Evolutionary conservation across 1,140 invertebrate species (phyloP), one percentile per base, ranked within the genome.

Genomic region (Cherax destructor): DNA sequence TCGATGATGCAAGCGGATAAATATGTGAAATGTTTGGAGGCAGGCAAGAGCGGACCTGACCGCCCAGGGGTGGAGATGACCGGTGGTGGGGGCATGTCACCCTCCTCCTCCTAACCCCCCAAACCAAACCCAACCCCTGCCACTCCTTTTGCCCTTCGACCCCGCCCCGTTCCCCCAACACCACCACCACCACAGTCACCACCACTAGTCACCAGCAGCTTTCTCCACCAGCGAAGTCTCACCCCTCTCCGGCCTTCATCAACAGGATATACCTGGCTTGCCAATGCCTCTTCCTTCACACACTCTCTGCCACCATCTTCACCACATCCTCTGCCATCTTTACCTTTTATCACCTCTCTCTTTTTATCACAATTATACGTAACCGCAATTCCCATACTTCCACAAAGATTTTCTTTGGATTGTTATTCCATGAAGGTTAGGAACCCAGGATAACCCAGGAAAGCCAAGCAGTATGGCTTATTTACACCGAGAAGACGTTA

Each of bases 21-120:
- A 30, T 24, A 83, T 52, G 56, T 61, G 18, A 61, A 61, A n/a
- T 61, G 18, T 41, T 41, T 24, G 4, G 24, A 49, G 3, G n/a
- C n/a, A 30, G 80, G 80, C 80, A 83, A 83, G 41, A 83, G 52
- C 61, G 79, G 79, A 56, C 30, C 30, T 41, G 30, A 41, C 79
- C 80, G 80, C 80, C 80, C 52, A 24, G 80, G 80, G 80, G 52
- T 83, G 80, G 80, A 83, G 80, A 83, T 83, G 80, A 61, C 80
- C 52, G 1, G 65, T 69, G 80, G 30, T 41, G 30, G 30, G 30
- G 30, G 30, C 30, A 41, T 41, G 30, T 41, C 30, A 41, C 30
- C 30, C 30, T 41, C 30, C 30, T 41, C 30, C 30, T 41, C 30
- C n/a, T n/a, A 41, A 0, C 56, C 79, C 79, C 41, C 79, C 79